Percentiles rank a stretch among this genome's conserved stretches.
Conservation (phyloP, 2,888 invertebrate species). For the Brassicogethes aeneus region DNA sequence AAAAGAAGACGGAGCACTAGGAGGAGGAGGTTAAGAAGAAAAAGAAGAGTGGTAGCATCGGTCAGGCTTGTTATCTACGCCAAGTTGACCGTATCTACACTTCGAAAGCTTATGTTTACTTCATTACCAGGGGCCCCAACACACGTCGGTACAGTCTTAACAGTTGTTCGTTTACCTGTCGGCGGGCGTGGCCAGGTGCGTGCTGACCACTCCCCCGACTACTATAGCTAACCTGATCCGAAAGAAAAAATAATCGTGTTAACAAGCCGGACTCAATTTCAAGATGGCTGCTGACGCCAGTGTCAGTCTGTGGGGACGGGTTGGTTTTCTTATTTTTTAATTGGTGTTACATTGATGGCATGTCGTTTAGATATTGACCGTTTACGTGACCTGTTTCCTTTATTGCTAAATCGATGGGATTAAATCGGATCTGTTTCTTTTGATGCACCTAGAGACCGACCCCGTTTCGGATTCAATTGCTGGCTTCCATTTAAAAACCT, state of each 20-base stretch:
- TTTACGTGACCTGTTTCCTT: slow-evolving; percentile 36
- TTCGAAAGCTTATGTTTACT: slow-evolving; percentile 10
- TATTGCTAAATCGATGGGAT: too few species aligned
- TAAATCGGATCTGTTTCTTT: too few species aligned
- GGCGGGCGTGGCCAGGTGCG: slow-evolving; percentile 27
- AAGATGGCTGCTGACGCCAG: slow-evolving; percentile 40
- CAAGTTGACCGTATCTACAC: background rate
- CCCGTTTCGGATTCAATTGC: too few species aligned
- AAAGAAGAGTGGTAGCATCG: too few species aligned
- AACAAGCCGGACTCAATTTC: slow-evolving; percentile 36
- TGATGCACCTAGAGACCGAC: too few species aligned
- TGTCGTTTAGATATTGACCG: slow-evolving; percentile 36
- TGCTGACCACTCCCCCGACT: slow-evolving; percentile 32
- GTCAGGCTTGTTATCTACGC: too few species aligned
- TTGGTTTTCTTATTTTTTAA: slow-evolving; percentile 31
- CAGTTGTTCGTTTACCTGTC: slow-evolving; percentile 35
- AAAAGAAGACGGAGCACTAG: too few species aligned
- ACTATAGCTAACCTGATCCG: slow-evolving; percentile 36
- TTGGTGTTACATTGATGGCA: slow-evolving; percentile 38
- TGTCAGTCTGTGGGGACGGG: slow-evolving; percentile 28
- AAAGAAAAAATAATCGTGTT: slow-evolving; percentile 39
- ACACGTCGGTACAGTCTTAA: slow-evolving; percentile 32
- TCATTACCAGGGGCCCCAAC: slow-evolving; percentile 22
- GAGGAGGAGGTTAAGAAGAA: too few species aligned
- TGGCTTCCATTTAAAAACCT: too few species aligned